Percentiles rank a stretch among this genome's conserved stretches.
Evolutionary conservation across 2,888 invertebrate genomes (phyloP).

Genomic region (Rhagophthalmus giganteus): DNA sequence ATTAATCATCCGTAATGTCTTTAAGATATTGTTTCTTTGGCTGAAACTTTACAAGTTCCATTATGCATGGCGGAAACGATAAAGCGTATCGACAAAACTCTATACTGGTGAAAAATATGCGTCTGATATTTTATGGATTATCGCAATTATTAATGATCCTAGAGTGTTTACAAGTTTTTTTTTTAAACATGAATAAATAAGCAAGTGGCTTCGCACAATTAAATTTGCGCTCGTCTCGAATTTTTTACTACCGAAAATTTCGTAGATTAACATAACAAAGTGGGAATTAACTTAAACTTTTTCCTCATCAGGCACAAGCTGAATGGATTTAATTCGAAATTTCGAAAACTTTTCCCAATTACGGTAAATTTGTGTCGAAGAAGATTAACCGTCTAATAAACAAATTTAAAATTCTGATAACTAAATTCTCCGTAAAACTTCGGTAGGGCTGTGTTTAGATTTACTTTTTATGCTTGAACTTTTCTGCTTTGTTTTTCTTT

Average conservation of each 20-base stretch:
- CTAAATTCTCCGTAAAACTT: constrained; percentile 1
- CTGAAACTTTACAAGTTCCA: constrained; percentile 14
- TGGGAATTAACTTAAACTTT: constrained; percentile 14
- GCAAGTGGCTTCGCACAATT: neutral
- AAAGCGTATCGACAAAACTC: too few relatives aligned
- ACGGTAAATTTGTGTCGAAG: constrained; percentile 7
- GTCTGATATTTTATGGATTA: too few relatives aligned
- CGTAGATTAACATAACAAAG: too few relatives aligned
- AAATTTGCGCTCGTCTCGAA: too few relatives aligned
- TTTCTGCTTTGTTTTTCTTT: too few relatives aligned
- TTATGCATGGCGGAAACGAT: constrained; percentile 15
- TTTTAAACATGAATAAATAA: neutral
- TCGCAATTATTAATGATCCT: too few relatives aligned
- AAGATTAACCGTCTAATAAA: constrained; percentile 14
- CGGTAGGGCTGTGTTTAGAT: too few relatives aligned
- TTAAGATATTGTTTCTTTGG: constrained; percentile 21
- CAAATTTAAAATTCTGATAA: constrained; percentile 13
- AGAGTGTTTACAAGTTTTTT: too few relatives aligned
- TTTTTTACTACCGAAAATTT: too few relatives aligned
- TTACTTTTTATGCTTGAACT: too few relatives aligned
- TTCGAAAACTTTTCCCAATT: constrained; percentile 9
- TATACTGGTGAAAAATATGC: too few relatives aligned
- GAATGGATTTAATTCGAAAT: constrained; percentile 1
- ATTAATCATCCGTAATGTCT: constrained; percentile 26
- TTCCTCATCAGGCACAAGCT: neutral